A percentile compares a stretch with the other conserved stretches of the same genome.
These are phyloP conservation scores for Brachypalpus laphriformis DNA, from an alignment of 2,888 invertebrate species.

Conservation along the genomic window DNA sequence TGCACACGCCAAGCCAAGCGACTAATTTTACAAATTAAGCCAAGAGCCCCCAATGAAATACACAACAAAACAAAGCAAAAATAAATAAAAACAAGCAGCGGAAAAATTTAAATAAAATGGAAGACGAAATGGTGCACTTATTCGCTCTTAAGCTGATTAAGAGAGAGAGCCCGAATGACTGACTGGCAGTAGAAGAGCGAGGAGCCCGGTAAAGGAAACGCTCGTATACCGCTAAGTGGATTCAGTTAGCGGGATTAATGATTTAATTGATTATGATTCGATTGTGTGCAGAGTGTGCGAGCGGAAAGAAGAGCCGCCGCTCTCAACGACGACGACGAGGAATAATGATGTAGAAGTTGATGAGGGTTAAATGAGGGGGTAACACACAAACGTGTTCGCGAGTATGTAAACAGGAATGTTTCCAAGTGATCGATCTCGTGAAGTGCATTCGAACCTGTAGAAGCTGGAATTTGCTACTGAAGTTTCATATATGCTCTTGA, in stretches of 20 bases:
- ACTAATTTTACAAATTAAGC: constrained; percentile 73
- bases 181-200: background rate
- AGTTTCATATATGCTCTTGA: constrained; percentile 6
- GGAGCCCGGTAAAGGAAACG: constrained; percentile 23
- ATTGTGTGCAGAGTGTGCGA: constrained; percentile 57
- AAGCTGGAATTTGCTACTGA: constrained; percentile 61
- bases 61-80: constrained; percentile 1
- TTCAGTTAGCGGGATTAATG: constrained; percentile 73
- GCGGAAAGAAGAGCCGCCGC: constrained; percentile 31
- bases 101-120: constrained; percentile 49
- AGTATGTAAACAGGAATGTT: constrained; percentile 71
- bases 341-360: constrained; percentile 65
- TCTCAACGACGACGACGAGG: background rate
- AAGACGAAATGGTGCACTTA: constrained; percentile 32
- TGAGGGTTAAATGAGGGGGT: constrained; percentile 69
- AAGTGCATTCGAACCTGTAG: constrained; percentile 24
- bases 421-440: constrained; percentile 68
- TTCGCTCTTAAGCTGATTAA: constrained; percentile 66
- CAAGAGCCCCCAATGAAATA: constrained; percentile 50
- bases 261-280: constrained; percentile 74
- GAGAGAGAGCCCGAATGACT: constrained; percentile 42
- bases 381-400: constrained; percentile 66
- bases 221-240: constrained; percentile 66
- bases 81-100: background rate
- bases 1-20: constrained; percentile 71